Percentiles rank a stretch among this genome's conserved stretches.
phyloP scores from a whole-genome alignment of 2,113 vertebrate species.

The Gymnogyps californianus region DNA sequence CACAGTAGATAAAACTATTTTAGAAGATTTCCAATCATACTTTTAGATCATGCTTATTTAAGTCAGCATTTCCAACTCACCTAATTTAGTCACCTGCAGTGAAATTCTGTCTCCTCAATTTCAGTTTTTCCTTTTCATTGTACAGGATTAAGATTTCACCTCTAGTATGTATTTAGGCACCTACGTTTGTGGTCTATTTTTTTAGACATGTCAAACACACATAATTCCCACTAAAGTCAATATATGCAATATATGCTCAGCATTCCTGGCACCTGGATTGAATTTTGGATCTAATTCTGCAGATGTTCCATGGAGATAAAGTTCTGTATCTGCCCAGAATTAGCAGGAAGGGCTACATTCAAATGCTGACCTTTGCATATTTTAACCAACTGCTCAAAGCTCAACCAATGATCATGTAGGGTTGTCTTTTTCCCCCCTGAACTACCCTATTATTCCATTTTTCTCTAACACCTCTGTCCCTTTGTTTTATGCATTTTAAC shows the following conservation, averaged over 20 bases:
- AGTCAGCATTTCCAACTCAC: neutral
- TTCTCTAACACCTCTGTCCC: neutral
- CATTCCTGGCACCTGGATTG: neutral
- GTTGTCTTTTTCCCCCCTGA: fast-evolving
- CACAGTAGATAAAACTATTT: neutral
- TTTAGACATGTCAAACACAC: neutral
- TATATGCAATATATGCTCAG: neutral
- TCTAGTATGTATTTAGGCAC: neutral
- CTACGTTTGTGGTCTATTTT: neutral
- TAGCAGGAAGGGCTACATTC: neutral
- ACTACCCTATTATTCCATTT: neutral
- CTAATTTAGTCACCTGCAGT: neutral
- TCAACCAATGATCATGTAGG: neutral
- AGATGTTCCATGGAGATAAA: neutral
- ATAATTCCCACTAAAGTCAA: neutral
- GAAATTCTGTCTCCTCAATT: neutral
- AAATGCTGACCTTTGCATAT: neutral
- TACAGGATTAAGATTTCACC: neutral
- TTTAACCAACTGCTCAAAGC: neutral
- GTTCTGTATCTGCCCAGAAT: neutral
- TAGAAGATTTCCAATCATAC: neutral
- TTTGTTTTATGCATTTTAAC: neutral
- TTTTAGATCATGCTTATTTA: neutral
- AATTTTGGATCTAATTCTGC: neutral
- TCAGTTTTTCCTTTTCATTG: neutral